Percentiles rank a stretch among this genome's conserved stretches.
These are phyloP conservation scores for Epizoanthus ramosus DNA, from an alignment of 92 coral and sea anemone genomes.

Conservation along the genomic window DNA sequence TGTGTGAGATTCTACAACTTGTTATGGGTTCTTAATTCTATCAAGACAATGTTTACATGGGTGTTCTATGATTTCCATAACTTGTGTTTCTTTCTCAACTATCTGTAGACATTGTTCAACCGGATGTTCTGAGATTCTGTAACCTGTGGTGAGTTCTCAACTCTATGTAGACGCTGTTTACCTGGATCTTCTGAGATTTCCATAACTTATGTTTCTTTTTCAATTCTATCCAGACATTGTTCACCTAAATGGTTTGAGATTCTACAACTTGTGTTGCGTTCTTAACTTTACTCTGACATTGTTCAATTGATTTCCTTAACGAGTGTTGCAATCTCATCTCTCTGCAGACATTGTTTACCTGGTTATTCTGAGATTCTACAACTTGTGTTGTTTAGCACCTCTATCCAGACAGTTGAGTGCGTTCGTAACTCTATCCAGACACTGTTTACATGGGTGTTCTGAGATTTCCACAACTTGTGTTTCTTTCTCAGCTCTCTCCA, in stretches of 20 bases:
- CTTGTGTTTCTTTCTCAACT: no score
- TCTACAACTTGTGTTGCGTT: no score
- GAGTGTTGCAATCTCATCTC: no score
- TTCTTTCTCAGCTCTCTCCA: no score
- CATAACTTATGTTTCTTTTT: no score
- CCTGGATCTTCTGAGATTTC: no score
- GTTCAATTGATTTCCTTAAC: no score
- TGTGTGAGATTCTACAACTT: constrained; percentile 50
- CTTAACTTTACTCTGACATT: constrained; percentile 13
- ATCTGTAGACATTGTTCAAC: constrained; percentile 80
- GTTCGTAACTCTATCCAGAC: constrained; percentile 54
- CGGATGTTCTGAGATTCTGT: constrained; percentile 80
- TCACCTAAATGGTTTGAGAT: background rate
- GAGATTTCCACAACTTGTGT: background rate
- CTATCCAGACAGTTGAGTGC: no score
- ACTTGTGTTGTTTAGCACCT: no score
- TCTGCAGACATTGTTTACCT: constrained; percentile 86
- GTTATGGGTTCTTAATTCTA: no score
- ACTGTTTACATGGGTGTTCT: constrained; percentile 95
- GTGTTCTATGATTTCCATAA: background rate
- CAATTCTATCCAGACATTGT: constrained; percentile 68
- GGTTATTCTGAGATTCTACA: constrained; percentile 76
- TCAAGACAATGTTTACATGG: constrained; percentile 94
- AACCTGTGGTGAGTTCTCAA: no score
- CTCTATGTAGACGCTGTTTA: constrained; percentile 67